Base-by-base conservation (phyloP, 2,113 vertebrate species). In the Irena cyanogastra region DNA sequence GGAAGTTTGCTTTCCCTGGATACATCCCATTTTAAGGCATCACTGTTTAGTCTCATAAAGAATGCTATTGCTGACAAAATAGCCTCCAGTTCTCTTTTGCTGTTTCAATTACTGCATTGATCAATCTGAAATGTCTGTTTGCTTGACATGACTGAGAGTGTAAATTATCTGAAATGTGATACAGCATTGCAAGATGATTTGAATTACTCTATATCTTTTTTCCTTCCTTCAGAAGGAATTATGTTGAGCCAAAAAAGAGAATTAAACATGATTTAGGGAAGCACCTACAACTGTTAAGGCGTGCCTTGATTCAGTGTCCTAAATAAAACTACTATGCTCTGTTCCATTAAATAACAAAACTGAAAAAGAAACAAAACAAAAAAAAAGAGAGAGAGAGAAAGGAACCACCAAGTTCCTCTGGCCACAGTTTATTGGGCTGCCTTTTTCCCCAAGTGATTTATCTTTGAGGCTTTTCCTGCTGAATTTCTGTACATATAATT, bases 11-110 rank as follows among this genome's bases (percentile, higher is more conserved):
- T 92, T 81, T 95, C 93, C 82, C 87, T 83, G 83, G 95, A 91
- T 71, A 95, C 91, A 95, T 95, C 89, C 92, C 87, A 95, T 96
- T 96, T 96, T 80, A 97, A 95, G 91, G 71, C 95, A 97, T 95
- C 92, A 82, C 93, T 97, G 91, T 97, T 97, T 69, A 68, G 85
- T 93, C 90, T 97, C 84, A 92, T 96, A 96, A 97, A 93, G 92
- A 77, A 77, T 1, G 0, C 57, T 83, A 22, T 70, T 92, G 83
- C 95, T 94, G 90, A 91, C 84, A 93, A 88, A 95, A 95, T 74
- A 63, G 76, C 85, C 39, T 83, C 59, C 61, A 77, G 69, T 91
- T 91, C 61, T 80, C 89, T 85, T 79, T 94, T 91, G 87, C 87
- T 92, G 33, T 89, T 96, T 95, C 72, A 90, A 39, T 93, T 95